These are phyloP conservation scores for Diuraphis noxia DNA, from an alignment of 1,140 invertebrate genomes.

Conservation along the genomic window DNA sequence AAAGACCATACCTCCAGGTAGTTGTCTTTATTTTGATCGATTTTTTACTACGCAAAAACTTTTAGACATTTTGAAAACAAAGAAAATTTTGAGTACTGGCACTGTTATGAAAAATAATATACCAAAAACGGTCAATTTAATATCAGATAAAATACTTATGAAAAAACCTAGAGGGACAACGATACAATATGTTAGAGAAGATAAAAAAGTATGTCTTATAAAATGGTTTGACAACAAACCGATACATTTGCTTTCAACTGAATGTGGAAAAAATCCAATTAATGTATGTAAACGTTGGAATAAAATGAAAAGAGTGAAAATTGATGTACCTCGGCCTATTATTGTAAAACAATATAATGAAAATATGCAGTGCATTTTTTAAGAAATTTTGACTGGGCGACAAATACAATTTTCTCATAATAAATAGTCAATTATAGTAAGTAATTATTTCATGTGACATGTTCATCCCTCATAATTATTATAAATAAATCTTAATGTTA, in stretches of 20 bases:
- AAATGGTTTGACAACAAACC: not conserved
- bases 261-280: not conserved
- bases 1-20: not conserved
- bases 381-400: too few relatives aligned
- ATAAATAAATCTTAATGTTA: too few relatives aligned
- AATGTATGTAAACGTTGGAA: not conserved
- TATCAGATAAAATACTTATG: not conserved
- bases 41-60: conserved; percentile 1
- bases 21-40: not conserved
- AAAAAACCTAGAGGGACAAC: not conserved
- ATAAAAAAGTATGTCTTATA: not conserved
- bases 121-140: not conserved
- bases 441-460: too few relatives aligned
- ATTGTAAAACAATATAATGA: not conserved
- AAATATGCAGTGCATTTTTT: not conserved
- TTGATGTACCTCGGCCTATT: not conserved
- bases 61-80: not conserved
- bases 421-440: too few relatives aligned
- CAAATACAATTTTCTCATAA: too few relatives aligned
- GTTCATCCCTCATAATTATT: too few relatives aligned
- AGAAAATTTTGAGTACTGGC: not conserved
- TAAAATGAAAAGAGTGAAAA: not conserved
- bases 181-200: not conserved
- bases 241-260: not conserved
- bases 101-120: not conserved